phyloP scores from a whole-genome alignment of 2,113 vertebrate genomes.

The Lonchura striata region DNA sequence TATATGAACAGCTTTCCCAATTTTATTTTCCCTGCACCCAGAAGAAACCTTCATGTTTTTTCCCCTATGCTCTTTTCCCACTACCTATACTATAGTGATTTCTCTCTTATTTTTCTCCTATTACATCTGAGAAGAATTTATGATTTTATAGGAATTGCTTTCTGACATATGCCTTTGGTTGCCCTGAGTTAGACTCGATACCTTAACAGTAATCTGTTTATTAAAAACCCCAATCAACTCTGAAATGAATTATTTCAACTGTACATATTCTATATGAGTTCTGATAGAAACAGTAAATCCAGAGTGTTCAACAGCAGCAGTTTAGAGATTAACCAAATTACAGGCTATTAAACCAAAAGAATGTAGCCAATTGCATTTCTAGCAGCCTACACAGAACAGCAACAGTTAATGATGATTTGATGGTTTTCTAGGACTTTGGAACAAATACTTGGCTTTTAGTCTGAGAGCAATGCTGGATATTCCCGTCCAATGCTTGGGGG shows the following conservation, averaged over 20 bases:
- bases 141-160: neutral
- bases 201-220: neutral
- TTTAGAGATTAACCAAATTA: neutral
- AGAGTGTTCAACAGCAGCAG: neutral
- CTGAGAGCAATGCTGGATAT: constrained; percentile 38
- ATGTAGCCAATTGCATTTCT: neutral
- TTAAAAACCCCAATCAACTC: neutral
- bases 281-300: neutral
- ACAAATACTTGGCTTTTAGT: constrained; percentile 54
- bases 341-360: neutral
- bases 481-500: constrained; percentile 57
- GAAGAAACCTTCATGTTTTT: neutral
- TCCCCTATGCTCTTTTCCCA: neutral
- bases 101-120: neutral
- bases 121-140: neutral
- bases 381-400: neutral
- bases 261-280: neutral
- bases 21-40: neutral
- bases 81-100: neutral
- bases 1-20: neutral
- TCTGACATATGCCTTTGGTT: neutral
- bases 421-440: constrained; percentile 26
- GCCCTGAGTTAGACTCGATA: neutral
- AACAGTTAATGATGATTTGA: constrained; percentile 16
- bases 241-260: constrained; percentile 13